Evolutionary conservation across 2,888 invertebrate species (phyloP), one percentile per base, ranked within the genome.

Genomic region (Caenorhabditis wallacei): DNA sequence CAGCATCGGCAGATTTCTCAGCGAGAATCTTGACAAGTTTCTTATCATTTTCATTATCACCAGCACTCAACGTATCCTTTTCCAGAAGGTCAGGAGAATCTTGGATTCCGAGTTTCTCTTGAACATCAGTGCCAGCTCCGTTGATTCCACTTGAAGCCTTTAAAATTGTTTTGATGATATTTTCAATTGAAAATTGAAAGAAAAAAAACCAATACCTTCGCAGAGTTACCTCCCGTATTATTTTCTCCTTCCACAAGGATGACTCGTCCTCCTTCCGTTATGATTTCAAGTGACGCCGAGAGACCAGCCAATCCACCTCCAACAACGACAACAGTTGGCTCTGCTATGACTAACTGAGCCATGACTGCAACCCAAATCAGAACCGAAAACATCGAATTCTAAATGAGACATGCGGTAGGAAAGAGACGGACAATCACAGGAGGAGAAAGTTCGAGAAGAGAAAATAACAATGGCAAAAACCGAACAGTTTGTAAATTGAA

Each of bases 211-310:
- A 82, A 87, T 2, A 92, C 92, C 74, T 92, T 92, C 7, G 91
- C 91, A 37, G 89, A 89, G 78, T 92, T 92, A 43, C 92, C 92
- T 26, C 92, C 92, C 8, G 91, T 71, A 43, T 87, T 86, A 43
- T 82, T 84, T 70, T 91, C 89, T 54, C 88, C 87, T 56, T 92
- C 92, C 56, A 92, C 71, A 7, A 91, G 71, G 57, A 89, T 81
- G 20, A 91, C 90, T 18, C 63, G 56, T 11, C 87, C 85, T 2
- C 89, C 90, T 2, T 61, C 56, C 11, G 79, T 57, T 8, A 89
- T 70, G 8, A 88, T 85, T 56, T 90, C 89, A 8, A 91, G 59
- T 8, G 90, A 78, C 4, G 91, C 91, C 8, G 89, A 87, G 18
- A 91, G 87, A 22, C 90, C 90, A 16, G 90, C 90, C 24, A 90